Evolutionary conservation across 2,888 invertebrate genomes (phyloP).

Genomic region (Zootermopsis nevadensis): DNA sequence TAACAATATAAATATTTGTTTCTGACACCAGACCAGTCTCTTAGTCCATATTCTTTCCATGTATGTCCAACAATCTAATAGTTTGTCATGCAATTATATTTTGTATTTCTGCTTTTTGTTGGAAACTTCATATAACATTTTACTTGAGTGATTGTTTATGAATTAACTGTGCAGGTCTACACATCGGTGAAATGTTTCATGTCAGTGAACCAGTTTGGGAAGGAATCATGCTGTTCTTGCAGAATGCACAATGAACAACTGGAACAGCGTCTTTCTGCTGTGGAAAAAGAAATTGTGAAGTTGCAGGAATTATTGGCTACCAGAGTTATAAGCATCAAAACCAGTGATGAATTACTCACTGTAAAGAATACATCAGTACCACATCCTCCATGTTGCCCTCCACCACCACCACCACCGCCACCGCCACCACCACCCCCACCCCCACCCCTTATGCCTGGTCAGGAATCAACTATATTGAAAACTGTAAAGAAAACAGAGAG

Average conservation of each 20-base stretch:
- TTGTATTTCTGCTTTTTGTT: no score
- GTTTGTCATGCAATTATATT: no score
- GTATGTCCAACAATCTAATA: no score
- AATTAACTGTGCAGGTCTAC: not conserved
- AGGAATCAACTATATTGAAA: no score
- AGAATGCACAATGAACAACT: not conserved
- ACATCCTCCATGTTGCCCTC: not conserved
- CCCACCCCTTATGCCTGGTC: not conserved
- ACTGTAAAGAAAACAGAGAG: not conserved
- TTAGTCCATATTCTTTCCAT: no score
- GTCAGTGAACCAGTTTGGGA: not conserved
- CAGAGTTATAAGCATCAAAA: not conserved
- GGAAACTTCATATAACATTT: no score
- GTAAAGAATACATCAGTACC: not conserved
- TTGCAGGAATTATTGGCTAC: not conserved
- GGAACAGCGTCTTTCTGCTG: constrained; percentile 1
- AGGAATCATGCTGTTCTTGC: not conserved
- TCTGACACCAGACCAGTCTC: no score
- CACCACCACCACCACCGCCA: not conserved
- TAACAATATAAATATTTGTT: no score
- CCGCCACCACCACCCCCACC: constrained; percentile 6
- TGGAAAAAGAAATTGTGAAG: constrained; percentile 2
- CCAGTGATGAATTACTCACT: not conserved
- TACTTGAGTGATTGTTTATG: no score
- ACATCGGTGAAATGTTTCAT: not conserved